Conservation (phyloP, 2,888 invertebrate genomes). For the Eremobia ochroleuca region DNA sequence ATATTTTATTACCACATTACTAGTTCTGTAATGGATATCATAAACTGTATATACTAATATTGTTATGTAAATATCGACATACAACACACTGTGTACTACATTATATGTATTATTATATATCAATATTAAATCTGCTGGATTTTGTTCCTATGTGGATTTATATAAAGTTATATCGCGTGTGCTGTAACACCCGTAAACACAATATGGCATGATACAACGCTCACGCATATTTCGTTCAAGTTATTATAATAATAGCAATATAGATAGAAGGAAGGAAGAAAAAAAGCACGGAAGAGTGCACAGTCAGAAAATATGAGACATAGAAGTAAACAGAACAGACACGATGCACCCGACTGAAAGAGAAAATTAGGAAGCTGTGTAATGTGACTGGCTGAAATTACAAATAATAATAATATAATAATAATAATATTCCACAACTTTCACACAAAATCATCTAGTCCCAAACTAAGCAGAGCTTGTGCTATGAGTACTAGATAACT, state of each 20-base stretch:
- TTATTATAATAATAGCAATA: neutral
- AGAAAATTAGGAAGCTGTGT: neutral
- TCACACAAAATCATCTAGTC: too few species aligned
- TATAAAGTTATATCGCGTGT: slow-evolving; percentile 2
- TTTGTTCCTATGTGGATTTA: neutral
- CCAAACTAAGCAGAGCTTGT: too few species aligned
- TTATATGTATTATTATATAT: neutral
- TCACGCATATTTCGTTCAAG: neutral
- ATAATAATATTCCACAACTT: too few species aligned
- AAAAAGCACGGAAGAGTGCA: neutral
- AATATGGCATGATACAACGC: neutral
- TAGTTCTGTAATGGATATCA: slow-evolving; percentile 16
- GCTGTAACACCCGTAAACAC: neutral
- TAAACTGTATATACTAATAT: slow-evolving; percentile 16
- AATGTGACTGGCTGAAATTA: neutral
- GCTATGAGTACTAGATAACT: too few species aligned
- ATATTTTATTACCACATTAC: slow-evolving; percentile 19
- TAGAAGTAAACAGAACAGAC: neutral
- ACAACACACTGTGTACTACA: neutral
- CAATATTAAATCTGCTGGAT: neutral
- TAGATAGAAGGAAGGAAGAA: too few species aligned
- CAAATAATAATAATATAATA: too few species aligned
- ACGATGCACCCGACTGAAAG: neutral
- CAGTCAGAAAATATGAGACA: neutral
- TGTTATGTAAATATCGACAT: slow-evolving; percentile 31